Conservation (phyloP, 2,113 vertebrate species). For the Actenoides hombroni region DNA sequence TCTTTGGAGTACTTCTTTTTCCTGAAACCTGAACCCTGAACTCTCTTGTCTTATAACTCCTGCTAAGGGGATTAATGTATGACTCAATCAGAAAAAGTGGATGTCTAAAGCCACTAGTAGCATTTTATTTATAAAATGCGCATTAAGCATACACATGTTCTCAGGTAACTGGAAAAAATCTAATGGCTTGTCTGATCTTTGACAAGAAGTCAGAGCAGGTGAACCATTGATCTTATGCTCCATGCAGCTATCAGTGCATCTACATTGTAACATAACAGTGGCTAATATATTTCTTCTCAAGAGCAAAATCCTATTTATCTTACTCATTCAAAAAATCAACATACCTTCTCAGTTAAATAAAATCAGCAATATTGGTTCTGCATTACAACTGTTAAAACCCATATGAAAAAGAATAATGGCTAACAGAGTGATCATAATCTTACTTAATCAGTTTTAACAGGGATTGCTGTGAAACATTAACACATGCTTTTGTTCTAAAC, state of each 20-base stretch:
- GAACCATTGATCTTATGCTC: neutral
- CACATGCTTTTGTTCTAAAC: neutral
- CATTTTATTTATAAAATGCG: neutral
- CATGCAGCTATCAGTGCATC: neutral
- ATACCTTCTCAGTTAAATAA: neutral
- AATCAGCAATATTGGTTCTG: neutral
- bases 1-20: neutral
- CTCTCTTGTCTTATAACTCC: neutral
- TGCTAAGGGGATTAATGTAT: neutral
- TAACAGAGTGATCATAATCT: neutral
- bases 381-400: neutral
- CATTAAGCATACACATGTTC: neutral
- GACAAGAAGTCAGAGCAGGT: neutral
- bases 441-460: neutral
- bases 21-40: neutral
- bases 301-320: neutral
- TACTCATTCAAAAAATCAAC: neutral
- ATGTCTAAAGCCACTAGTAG: neutral
- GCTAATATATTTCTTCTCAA: neutral
- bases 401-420: neutral
- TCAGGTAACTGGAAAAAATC: neutral
- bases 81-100: neutral
- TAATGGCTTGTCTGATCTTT: neutral
- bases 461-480: neutral
- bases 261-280: rapidly evolving